Conservation (phyloP, 2,888 invertebrate species). For the Coenonympha arcania region DNA sequence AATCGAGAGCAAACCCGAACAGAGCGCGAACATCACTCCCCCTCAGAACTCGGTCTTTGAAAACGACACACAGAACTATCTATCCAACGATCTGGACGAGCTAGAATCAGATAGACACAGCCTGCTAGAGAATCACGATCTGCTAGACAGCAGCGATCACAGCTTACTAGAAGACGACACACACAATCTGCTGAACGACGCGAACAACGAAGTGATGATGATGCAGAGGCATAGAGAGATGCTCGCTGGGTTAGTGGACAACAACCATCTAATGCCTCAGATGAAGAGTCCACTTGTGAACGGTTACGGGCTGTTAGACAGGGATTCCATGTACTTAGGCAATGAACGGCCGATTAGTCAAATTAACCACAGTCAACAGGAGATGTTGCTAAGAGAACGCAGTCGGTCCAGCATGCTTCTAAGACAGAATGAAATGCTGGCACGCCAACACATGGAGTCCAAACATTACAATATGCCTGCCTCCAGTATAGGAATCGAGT, state of each 20-base stretch:
- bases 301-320: conserved; percentile 60
- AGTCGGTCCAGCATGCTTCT: conserved; percentile 56
- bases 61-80: conserved; percentile 50
- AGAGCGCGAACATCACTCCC: conserved; percentile 28
- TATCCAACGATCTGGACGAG: conserved; percentile 63
- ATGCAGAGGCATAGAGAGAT: conserved; percentile 64
- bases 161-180: conserved; percentile 62
- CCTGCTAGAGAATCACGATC: conserved; percentile 63
- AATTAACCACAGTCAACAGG: conserved; percentile 59
- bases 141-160: conserved; percentile 66
- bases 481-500: conserved; percentile 62
- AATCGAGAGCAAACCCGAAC: conserved; percentile 29
- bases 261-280: conserved; percentile 51
- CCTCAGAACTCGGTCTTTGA: conserved; percentile 51
- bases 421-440: conserved; percentile 61
- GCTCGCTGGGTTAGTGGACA: conserved; percentile 58
- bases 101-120: conserved; percentile 69
- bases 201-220: conserved; percentile 54
- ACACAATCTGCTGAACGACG: conserved; percentile 57
- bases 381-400: conserved; percentile 51
- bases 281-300: conserved; percentile 55
- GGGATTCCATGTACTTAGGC: conserved; percentile 54
- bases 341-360: conserved; percentile 62
- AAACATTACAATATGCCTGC: conserved; percentile 58
- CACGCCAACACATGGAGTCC: conserved; percentile 56